Base-by-base conservation (phyloP, 2,888 invertebrate species). In the Mongoloraphidia duomilia region DNA sequence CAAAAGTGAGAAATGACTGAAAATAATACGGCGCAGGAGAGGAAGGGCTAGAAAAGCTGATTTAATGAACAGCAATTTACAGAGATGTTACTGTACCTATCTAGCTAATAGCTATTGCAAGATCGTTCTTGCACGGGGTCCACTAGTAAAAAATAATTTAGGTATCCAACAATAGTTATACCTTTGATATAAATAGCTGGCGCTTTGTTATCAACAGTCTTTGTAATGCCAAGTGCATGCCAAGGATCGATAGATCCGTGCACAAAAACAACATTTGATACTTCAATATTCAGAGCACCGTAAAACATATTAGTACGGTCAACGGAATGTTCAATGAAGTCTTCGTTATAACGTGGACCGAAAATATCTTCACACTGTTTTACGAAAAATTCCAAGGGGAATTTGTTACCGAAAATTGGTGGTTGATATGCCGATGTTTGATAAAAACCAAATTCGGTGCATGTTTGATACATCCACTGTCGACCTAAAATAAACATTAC, bases 391-490 rank as follows among this genome's bases (percentile, higher is more conserved):
- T 83, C 76, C 0, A 84, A 65, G 0, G 83, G 77, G 56, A 93
- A 90, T 34, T 74, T 68, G 59, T 83, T 72, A 0, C 91, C 87
- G 63, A 94, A 94, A 41, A 65, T 55, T 67, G 76, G 70, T 2
- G 71, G 68, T 50, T 72, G 71, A 4, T 73, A 76, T 0, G 81
- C 79, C 0, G 93, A 90, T 0, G 91, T 87, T 71, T 96, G 95
- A 67, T 84, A 96, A 67, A 88, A 96, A 33, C 94, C 95, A 64
- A 95, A 96, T 65, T 96, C 96, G 1, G 87, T 90, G 63, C 95
- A 96, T 0, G 94, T 94, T 68, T 95, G 95, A 65, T 92, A 95
- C 51, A 77, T 82, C 95, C 95, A 95, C 60, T 89, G 88, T 0
- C 94, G 82, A 55, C 73, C 83, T 82, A 59, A 47, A 26, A 26